Conservation (phyloP, 2,888 invertebrate species). For the Sminthurinus aureus region DNA sequence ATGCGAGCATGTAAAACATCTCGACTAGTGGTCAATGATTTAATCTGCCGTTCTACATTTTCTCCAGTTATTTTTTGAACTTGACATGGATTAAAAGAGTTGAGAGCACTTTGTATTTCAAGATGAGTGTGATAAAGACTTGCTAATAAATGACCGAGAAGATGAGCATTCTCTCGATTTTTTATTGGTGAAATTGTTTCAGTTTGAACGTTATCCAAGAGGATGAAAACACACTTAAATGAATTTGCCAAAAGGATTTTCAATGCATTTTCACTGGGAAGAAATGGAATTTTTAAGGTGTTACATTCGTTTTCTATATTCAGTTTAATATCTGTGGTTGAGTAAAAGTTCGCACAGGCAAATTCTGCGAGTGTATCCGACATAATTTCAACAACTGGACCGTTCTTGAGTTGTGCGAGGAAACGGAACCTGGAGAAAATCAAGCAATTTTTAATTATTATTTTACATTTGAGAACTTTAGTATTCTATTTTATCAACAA, state of each 20-base stretch:
- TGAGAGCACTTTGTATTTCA: neutral
- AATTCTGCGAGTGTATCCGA: conserved; percentile 5
- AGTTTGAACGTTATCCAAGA: neutral
- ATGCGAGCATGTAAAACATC: neutral
- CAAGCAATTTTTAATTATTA: neutral
- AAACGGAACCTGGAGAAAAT: neutral
- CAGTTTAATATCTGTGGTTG: neutral
- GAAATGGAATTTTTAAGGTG: neutral
- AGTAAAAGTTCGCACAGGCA: neutral
- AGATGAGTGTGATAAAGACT: neutral
- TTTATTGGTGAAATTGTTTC: neutral
- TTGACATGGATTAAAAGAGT: neutral
- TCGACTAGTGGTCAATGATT: neutral
- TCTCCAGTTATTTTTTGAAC: neutral
- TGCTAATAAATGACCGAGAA: neutral
- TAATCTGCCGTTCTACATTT: neutral
- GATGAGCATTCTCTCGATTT: neutral
- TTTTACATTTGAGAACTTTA: neutral
- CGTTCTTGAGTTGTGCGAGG: conserved; percentile 8
- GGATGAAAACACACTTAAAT: neutral
- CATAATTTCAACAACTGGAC: conserved; percentile 21
- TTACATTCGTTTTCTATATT: neutral
- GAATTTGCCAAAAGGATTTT: conserved; percentile 13
- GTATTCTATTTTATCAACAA: no score
- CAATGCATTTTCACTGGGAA: neutral